Conservation (phyloP, 2,113 vertebrate species). For the Thamnaconus septentrionalis region DNA sequence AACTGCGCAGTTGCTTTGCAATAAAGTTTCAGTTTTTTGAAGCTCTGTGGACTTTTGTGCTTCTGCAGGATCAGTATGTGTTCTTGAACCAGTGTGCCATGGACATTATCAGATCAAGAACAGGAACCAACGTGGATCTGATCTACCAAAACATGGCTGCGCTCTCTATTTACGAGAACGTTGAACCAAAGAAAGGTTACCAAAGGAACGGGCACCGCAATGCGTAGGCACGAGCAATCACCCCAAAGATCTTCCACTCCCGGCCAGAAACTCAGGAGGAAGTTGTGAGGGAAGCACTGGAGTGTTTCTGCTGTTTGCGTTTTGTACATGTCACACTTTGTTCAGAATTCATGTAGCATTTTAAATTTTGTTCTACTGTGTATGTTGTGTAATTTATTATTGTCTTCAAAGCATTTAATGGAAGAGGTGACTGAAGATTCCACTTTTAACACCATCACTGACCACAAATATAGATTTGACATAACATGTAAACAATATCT, state of each 20-base stretch:
- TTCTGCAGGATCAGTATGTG: conserved; percentile 89
- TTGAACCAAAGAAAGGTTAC: conserved; percentile 54
- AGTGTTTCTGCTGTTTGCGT: conserved; percentile 27
- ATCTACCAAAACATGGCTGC: conserved; percentile 91
- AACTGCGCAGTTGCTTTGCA: neutral
- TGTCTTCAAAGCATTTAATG: conserved; percentile 23
- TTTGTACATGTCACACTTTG: conserved; percentile 30
- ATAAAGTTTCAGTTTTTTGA: neutral
- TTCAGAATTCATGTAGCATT: conserved; percentile 7
- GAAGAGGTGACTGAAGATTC: neutral
- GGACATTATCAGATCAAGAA: conserved; percentile 90
- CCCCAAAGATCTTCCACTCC: conserved; percentile 2
- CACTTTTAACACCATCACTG: conserved; percentile 1
- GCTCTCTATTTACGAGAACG: conserved; percentile 88
- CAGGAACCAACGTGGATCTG: conserved; percentile 84
- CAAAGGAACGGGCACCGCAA: neutral
- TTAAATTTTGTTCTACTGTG: neutral
- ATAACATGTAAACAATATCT: neutral
- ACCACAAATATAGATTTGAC: conserved; percentile 17
- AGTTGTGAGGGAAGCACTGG: conserved; percentile 25
- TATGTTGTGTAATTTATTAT: conserved; percentile 49
- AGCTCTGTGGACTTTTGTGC: conserved; percentile 2
- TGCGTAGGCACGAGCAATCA: neutral
- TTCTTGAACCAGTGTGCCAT: conserved; percentile 93
- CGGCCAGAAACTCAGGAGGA: neutral